Percentiles rank a stretch among this genome's conserved stretches.
These are phyloP conservation scores for Aplidium turbinatum DNA, from an alignment of 23 tunicate species.

Conservation along the genomic window DNA sequence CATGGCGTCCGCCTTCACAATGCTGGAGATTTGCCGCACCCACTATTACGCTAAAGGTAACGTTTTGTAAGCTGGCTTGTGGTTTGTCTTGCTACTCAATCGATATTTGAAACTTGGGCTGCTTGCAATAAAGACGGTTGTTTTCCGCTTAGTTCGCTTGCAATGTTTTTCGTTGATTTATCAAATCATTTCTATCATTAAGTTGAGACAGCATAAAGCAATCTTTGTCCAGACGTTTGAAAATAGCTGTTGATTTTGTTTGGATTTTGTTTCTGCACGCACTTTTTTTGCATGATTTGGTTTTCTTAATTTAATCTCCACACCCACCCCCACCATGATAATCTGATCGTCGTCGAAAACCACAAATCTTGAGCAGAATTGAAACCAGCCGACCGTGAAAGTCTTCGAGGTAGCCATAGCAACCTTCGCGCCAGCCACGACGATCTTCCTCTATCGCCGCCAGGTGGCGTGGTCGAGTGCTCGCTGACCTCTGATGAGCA, in stretches of 20 bases:
- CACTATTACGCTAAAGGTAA: constrained; percentile 97
- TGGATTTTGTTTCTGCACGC: constrained; percentile 35
- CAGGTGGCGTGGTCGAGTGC: constrained; percentile 5
- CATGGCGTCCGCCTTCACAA: constrained; percentile 72
- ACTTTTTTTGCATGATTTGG: neutral
- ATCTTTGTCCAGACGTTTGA: no score
- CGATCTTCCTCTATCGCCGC: constrained; percentile 15
- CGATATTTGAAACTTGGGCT: no score
- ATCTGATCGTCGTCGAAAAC: no score
- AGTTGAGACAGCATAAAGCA: no score
- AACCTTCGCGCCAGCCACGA: neutral
- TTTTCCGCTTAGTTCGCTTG: no score
- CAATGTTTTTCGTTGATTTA: no score
- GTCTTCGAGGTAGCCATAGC: constrained; percentile 29
- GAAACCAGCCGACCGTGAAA: constrained; percentile 38
- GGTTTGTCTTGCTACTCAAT: no score
- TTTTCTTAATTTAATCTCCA: constrained; percentile 1
- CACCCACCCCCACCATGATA: neutral
- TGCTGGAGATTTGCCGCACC: constrained; percentile 95
- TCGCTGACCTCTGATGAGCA: neutral
- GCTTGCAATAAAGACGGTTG: no score
- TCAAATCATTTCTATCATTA: no score
- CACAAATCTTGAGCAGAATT: constrained; percentile 30
- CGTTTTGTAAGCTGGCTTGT: no score
- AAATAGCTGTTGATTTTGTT: no score